Evolutionary conservation across 2,888 invertebrate species (phyloP).

Genomic region (Trichogramma evanescens): DNA sequence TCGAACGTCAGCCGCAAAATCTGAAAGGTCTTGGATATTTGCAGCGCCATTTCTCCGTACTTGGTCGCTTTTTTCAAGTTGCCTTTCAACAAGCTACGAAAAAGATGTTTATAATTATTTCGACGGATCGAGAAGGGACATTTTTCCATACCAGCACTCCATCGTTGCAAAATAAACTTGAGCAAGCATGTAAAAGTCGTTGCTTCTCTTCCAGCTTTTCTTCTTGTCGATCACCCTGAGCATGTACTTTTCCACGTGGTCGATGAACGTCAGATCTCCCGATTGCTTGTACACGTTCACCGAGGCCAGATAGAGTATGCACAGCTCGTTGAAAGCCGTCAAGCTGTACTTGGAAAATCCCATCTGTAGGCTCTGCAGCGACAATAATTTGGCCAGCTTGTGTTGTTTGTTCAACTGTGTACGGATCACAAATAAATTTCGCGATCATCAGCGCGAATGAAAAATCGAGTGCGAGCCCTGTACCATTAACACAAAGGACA

Average conservation of each 20-base stretch:
- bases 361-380: conserved; percentile 27
- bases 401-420: conserved; percentile 25
- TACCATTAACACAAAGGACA: conserved; percentile 27
- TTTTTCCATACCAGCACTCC: conserved; percentile 26
- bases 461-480: not conserved
- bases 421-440: not conserved
- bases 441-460: not conserved
- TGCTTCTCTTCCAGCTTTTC: conserved; percentile 40
- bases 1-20: conserved; percentile 24
- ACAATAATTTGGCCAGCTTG: conserved; percentile 32
- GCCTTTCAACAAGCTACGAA: conserved; percentile 28
- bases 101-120: not conserved
- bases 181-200: conserved; percentile 49
- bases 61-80: conserved; percentile 25
- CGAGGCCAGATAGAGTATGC: conserved; percentile 48
- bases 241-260: conserved; percentile 41
- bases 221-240: conserved; percentile 29
- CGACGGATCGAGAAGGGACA: not conserved
- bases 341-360: conserved; percentile 23
- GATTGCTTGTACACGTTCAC: conserved; percentile 49
- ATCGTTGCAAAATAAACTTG: conserved; percentile 49
- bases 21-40: conserved; percentile 26
- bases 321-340: conserved; percentile 39
- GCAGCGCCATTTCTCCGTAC: conserved; percentile 29
- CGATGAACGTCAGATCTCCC: conserved; percentile 44